Percentiles rank a stretch among this genome's conserved stretches.
Evolutionary conservation across 2,797 vertebrate species (phyloP).

Genomic region (Oreonectes daqikongensis): DNA sequence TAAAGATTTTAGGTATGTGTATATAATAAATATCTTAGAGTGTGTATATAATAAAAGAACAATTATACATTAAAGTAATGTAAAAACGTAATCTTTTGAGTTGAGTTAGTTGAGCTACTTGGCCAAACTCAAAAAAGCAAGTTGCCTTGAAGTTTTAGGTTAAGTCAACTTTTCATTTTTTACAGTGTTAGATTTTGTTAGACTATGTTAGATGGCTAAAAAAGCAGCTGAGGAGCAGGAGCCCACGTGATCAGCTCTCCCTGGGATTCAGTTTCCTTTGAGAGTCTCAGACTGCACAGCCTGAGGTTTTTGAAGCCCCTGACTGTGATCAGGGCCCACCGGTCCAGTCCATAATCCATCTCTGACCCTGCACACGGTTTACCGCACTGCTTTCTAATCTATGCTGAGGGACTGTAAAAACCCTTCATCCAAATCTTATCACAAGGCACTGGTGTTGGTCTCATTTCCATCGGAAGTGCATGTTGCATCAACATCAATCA

Average conservation of each 20-base stretch:
- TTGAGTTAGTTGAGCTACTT: too few species aligned
- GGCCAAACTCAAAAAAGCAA: too few species aligned
- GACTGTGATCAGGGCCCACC: not conserved
- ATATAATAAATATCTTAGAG: too few species aligned
- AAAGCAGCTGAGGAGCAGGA: not conserved
- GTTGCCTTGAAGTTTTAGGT: too few species aligned
- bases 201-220: not conserved
- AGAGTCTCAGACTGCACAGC: not conserved
- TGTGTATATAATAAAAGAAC: too few species aligned
- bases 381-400: not conserved
- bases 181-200: too few species aligned
- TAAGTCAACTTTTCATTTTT: too few species aligned
- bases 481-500: constrained; percentile 1
- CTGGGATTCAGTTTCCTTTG: not conserved
- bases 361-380: not conserved
- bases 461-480: not conserved
- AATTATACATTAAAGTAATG: too few species aligned
- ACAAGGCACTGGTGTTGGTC: not conserved
- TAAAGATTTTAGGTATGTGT: too few species aligned
- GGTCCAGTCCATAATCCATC: not conserved
- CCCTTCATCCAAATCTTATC: not conserved
- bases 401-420: not conserved
- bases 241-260: not conserved
- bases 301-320: not conserved
- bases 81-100: too few species aligned